Conservation (phyloP, 2,888 invertebrate species). For the Sarcophaga caerulescens region DNA sequence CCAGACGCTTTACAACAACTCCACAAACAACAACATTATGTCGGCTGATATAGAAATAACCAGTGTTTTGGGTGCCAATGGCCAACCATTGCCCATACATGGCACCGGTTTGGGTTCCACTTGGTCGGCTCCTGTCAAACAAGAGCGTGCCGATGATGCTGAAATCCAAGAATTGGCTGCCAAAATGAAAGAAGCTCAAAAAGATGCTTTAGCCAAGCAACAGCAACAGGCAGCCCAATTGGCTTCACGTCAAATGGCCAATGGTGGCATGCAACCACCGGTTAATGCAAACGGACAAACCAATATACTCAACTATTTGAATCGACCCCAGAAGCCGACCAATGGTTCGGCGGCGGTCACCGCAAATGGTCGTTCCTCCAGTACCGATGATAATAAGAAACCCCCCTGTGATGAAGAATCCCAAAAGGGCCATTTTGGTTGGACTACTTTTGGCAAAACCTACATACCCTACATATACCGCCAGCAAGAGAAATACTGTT, state of each 20-base stretch:
- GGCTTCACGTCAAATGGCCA: conserved; percentile 74
- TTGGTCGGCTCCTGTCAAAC: conserved; percentile 76
- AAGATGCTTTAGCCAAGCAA: conserved; percentile 83
- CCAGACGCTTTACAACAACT: conserved; percentile 3
- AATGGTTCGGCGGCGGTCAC: conserved; percentile 70
- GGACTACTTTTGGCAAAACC: conserved; percentile 92
- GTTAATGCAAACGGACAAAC: conserved; percentile 80
- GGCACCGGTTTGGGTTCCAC: conserved; percentile 77
- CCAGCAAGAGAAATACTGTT: conserved; percentile 91
- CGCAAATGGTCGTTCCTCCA: conserved; percentile 71
- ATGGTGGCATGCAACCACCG: conserved; percentile 74
- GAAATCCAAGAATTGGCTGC: conserved; percentile 93
- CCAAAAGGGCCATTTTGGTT: conserved; percentile 92
- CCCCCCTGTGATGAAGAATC: conserved; percentile 86
- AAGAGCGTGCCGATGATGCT: conserved; percentile 86
- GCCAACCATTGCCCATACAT: conserved; percentile 77
- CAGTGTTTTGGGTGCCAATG: conserved; percentile 78
- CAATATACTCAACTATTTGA: conserved; percentile 85
- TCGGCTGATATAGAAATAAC: conserved; percentile 76
- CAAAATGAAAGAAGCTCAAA: conserved; percentile 92
- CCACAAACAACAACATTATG: conserved; percentile 57
- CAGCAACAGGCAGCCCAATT: conserved; percentile 79
- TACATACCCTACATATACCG: conserved; percentile 95
- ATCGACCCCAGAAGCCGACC: conserved; percentile 79
- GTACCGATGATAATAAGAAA: conserved; percentile 74